These are phyloP conservation scores for Crossoptilon crossoptilon DNA, from an alignment of 2,797 vertebrate genomes.

Conservation along the genomic window DNA sequence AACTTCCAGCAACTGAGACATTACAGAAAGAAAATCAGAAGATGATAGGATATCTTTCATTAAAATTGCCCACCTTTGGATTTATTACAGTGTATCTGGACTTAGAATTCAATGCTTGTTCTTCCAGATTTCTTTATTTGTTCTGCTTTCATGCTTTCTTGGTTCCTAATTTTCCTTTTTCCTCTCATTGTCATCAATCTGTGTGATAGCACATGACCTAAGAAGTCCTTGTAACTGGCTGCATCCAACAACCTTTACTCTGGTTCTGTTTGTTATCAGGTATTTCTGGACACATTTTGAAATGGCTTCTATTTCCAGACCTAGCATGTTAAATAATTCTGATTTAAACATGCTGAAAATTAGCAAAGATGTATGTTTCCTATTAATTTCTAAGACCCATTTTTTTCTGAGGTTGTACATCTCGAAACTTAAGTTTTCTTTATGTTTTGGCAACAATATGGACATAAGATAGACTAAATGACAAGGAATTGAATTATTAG, in stretches of 20 bases:
- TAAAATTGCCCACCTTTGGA: not conserved
- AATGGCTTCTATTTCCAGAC: slow-evolving; percentile 2
- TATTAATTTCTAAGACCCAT: not conserved
- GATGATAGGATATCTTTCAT: not conserved
- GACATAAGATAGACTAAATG: not conserved
- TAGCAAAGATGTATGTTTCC: slow-evolving; percentile 37
- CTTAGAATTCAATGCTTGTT: not conserved
- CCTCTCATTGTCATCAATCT: not conserved
- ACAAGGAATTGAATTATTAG: slow-evolving; percentile 13
- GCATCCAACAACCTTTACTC: slow-evolving; percentile 5
- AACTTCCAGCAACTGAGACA: not conserved
- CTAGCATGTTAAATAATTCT: slow-evolving; percentile 45
- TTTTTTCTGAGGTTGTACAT: not conserved
- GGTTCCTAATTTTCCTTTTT: not conserved
- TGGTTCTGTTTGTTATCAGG: slow-evolving; percentile 37
- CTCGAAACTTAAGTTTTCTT: slow-evolving; percentile 10
- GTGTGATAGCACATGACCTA: not conserved
- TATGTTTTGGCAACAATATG: not conserved
- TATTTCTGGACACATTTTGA: slow-evolving; percentile 56
- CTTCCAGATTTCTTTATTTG: not conserved
- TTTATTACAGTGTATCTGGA: not conserved
- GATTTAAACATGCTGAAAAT: slow-evolving; percentile 58
- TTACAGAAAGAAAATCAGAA: not conserved
- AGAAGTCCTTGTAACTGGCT: slow-evolving; percentile 6
- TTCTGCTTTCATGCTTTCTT: not conserved